Percentiles rank a stretch among this genome's conserved stretches.
These are phyloP conservation scores for Helostoma temminkii DNA, from an alignment of 2,797 vertebrate species.

Conservation along the genomic window DNA sequence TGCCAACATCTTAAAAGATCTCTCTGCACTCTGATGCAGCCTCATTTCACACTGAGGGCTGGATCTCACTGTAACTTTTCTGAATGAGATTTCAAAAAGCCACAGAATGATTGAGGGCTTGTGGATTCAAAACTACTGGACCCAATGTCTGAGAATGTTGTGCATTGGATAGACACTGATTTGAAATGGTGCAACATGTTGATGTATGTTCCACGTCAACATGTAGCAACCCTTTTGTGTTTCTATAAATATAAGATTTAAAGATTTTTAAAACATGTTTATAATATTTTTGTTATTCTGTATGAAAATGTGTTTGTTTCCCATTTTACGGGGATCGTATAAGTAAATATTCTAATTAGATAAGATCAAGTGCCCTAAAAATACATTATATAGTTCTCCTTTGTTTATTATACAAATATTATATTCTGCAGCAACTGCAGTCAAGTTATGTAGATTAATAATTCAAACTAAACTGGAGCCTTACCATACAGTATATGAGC, in stretches of 20 bases:
- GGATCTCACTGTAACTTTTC: background rate
- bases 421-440: conserved; percentile 8
- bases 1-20: background rate
- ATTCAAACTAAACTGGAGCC: conserved; percentile 3
- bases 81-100: conserved; percentile 1
- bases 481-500: background rate
- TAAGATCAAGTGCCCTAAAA: conserved; percentile 30
- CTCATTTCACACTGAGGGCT: background rate
- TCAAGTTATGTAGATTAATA: conserved; percentile 4
- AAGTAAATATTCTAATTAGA: conserved; percentile 24
- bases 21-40: background rate
- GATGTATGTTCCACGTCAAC: conserved; percentile 1
- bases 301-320: conserved; percentile 49
- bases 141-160: conserved; percentile 20
- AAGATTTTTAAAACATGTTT: conserved; percentile 78
- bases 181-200: background rate
- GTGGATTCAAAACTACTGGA: conserved; percentile 22
- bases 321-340: conserved; percentile 27
- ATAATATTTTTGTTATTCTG: conserved; percentile 70
- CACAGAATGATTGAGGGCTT: conserved; percentile 5
- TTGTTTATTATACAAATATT: conserved; percentile 1
- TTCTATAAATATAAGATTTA: conserved; percentile 73
- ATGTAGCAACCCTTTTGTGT: conserved; percentile 4
- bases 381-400: background rate
- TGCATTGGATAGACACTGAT: conserved; percentile 1